Evolutionary conservation across 2,888 invertebrate genomes (phyloP).

Genomic region (Amphimallon solstitiale): DNA sequence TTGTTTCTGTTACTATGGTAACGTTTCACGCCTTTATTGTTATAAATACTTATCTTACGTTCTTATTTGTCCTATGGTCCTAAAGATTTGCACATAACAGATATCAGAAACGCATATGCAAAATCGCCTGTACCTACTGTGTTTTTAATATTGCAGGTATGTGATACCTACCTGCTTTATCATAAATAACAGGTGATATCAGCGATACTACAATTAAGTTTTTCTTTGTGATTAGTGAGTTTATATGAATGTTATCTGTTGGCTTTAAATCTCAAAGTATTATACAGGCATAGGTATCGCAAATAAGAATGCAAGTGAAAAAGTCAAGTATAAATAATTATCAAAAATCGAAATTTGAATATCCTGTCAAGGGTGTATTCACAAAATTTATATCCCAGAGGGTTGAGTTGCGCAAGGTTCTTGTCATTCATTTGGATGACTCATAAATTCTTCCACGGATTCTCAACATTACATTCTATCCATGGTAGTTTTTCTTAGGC

Average conservation of each 20-base stretch:
- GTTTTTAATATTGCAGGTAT: too few relatives aligned
- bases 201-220: too few relatives aligned
- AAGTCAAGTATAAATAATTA: not conserved
- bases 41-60: conserved; percentile 1
- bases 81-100: not conserved
- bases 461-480: not conserved
- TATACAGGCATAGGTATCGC: not conserved
- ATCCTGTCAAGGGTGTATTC: not conserved
- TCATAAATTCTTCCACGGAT: conserved; percentile 20
- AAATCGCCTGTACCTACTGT: not conserved
- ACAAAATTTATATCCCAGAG: not conserved
- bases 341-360: too few relatives aligned
- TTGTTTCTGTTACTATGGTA: conserved; percentile 37
- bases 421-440: conserved; percentile 18
- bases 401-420: conserved; percentile 7
- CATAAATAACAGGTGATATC: not conserved
- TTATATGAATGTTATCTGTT: not conserved
- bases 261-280: conserved; percentile 1
- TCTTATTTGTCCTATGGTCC: not conserved
- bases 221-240: conserved; percentile 3
- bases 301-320: not conserved
- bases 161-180: conserved; percentile 8
- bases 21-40: conserved; percentile 26
- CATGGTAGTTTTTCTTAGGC: too few relatives aligned
- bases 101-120: conserved; percentile 16